A percentile compares a stretch with the other conserved stretches of the same genome.
Evolutionary conservation across 2,113 vertebrate species (phyloP).

Genomic region (Thalassarche chlororhynchos): DNA sequence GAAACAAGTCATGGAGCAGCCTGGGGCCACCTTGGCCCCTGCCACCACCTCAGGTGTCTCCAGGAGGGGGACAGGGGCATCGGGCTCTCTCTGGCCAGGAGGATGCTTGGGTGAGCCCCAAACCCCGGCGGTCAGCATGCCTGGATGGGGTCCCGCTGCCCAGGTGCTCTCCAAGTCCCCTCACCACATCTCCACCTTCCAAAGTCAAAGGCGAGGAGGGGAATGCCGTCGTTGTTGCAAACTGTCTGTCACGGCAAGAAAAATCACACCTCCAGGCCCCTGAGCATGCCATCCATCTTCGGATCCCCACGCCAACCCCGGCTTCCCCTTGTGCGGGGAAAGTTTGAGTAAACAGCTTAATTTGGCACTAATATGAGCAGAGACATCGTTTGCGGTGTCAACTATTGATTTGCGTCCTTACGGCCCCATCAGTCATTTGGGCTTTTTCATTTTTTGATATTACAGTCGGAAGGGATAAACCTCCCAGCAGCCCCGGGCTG

Average conservation of each 20-base stretch:
- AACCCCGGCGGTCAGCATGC: rapidly evolving
- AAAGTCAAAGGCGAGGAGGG: rapidly evolving
- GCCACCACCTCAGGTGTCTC: not conserved
- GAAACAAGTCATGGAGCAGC: rapidly evolving
- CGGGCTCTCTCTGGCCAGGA: rapidly evolving
- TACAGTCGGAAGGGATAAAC: not conserved
- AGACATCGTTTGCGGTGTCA: not conserved
- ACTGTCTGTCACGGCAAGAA: not conserved
- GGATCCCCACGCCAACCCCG: rapidly evolving
- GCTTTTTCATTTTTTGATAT: not conserved
- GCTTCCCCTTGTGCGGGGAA: not conserved
- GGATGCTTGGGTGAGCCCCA: not conserved
- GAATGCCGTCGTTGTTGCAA: not conserved
- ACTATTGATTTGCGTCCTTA: not conserved
- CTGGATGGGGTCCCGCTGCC: not conserved
- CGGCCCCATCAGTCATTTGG: not conserved
- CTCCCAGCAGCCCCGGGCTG: not conserved
- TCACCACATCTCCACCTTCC: not conserved
- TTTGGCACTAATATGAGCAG: not conserved
- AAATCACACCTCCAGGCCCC: not conserved
- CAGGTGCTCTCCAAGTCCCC: not conserved
- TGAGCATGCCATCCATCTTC: constrained; percentile 21
- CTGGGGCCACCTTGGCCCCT: not conserved
- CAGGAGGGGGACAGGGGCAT: not conserved
- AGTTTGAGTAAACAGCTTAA: constrained; percentile 56